A percentile compares a stretch with the other conserved stretches of the same genome.
Conservation (phyloP, 2,113 vertebrate genomes). For the Thryonomys swinderianus region DNA sequence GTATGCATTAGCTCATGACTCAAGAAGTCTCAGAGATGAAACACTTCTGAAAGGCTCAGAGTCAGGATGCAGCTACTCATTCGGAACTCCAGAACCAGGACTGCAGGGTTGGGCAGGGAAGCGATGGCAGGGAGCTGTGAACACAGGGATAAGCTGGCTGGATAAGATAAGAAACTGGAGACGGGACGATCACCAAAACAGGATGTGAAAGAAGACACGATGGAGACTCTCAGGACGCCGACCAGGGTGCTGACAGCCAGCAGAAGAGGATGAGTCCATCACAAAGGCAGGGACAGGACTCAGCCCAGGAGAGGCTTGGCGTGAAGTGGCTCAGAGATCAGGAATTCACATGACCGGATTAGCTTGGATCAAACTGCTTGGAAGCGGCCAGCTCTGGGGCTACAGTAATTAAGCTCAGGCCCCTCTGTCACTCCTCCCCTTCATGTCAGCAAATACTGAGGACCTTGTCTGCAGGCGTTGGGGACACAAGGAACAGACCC, state of each 20-base stretch:
- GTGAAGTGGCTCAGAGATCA: background rate
- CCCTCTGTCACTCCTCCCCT: background rate
- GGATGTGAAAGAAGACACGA: background rate
- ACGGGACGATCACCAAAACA: background rate
- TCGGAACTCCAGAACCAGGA: background rate
- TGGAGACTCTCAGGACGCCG: background rate
- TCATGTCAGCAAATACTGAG: background rate
- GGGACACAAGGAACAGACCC: background rate
- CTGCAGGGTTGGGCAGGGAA: background rate
- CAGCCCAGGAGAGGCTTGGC: background rate
- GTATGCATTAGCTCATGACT: background rate
- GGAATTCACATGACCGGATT: background rate
- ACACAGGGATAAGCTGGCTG: background rate
- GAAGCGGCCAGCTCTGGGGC: background rate
- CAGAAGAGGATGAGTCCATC: background rate
- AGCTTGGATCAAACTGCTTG: background rate
- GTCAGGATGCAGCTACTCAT: background rate
- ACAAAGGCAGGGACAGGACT: background rate
- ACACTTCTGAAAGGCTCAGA: background rate
- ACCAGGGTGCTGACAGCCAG: background rate
- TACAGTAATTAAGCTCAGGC: background rate
- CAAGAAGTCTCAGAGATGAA: background rate
- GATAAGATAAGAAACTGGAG: constrained; percentile 10
- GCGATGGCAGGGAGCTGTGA: background rate
- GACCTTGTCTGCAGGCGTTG: background rate